Evolutionary conservation across 2,888 invertebrate genomes (phyloP), one percentile per base, ranked within the genome.

Genomic region (Herminia tarsipennalis): DNA sequence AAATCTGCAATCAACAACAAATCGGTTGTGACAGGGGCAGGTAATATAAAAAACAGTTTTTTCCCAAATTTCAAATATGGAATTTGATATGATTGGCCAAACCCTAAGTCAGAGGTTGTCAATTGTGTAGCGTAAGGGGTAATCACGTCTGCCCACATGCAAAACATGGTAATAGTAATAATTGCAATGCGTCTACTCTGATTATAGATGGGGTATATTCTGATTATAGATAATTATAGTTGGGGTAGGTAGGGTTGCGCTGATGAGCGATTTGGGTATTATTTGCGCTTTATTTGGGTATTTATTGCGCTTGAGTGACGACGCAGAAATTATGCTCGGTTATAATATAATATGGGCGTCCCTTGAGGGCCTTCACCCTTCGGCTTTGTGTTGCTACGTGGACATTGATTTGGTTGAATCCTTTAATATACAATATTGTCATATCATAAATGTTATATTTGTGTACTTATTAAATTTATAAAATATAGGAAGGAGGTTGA

Each of bases 281-380:
- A 93, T 93, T 93, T 92, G 92, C 93, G 93, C 93, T 93, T 93
- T 93, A 92, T 93, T 93, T 92, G 86, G 92, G 92, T 92, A 92
- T 93, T 93, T 93, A 92, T 92, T 92, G 89, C 92, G 89, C 91
- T 87, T 76, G 86, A 88, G 88, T 92, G 92, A 90, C 88, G 84
- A 76, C 87, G 92, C 91, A 88, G 90, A 91, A 92, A 90, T 90
- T 83, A 81, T 83, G 84, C 75, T 73, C 58, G 73, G 76, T 80
- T 78, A 81, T 78, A 80, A 80, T 65, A 65, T 65, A 58, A 66
- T 66, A 78, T 73, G 76, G 73, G 76, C 73, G 78, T 81, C 87
- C 88, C 88, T 75, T 55, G 74, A 80, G 86, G 84, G 83, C 70
- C 67, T 68, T 58, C 64, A 61, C 67, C 77, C 76, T 76, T 79